Evolutionary conservation across 2,797 vertebrate species (phyloP).

Genomic region (Podargus strigoides): DNA sequence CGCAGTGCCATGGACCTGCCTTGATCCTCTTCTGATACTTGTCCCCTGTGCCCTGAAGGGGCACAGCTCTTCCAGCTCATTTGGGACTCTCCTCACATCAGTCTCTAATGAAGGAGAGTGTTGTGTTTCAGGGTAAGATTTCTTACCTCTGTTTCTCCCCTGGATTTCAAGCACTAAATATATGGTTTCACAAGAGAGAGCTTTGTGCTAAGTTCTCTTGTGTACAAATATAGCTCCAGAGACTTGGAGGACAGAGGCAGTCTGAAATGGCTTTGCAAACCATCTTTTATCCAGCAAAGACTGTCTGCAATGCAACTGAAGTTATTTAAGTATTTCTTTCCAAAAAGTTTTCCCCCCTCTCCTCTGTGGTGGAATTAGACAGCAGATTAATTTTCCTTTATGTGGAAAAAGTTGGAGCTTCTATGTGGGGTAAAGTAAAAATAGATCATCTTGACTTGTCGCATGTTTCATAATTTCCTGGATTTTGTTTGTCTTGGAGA

Average conservation of each 20-base stretch:
- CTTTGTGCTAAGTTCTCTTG: background rate
- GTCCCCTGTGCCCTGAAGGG: background rate
- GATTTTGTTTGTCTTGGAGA: background rate
- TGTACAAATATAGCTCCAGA: background rate
- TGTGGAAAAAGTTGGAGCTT: background rate
- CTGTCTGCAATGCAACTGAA: background rate
- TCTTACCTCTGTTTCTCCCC: background rate
- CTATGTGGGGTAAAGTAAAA: background rate
- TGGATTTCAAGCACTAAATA: background rate
- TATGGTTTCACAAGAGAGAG: background rate
- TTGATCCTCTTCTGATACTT: background rate
- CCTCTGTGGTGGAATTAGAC: background rate
- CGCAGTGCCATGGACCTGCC: background rate
- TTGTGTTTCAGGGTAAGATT: background rate
- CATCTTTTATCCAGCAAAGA: background rate
- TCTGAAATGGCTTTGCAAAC: background rate
- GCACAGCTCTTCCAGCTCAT: background rate
- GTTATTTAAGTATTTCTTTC: background rate
- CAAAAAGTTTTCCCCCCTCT: background rate
- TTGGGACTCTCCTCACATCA: background rate
- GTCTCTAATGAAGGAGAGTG: background rate
- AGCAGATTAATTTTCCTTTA: background rate
- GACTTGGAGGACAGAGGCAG: background rate
- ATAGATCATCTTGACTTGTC: background rate
- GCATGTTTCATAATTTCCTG: background rate